Percentiles rank a stretch among this genome's conserved stretches.
Evolutionary conservation across 2,888 invertebrate species (phyloP).

Genomic region (Macrophya alboannulata): DNA sequence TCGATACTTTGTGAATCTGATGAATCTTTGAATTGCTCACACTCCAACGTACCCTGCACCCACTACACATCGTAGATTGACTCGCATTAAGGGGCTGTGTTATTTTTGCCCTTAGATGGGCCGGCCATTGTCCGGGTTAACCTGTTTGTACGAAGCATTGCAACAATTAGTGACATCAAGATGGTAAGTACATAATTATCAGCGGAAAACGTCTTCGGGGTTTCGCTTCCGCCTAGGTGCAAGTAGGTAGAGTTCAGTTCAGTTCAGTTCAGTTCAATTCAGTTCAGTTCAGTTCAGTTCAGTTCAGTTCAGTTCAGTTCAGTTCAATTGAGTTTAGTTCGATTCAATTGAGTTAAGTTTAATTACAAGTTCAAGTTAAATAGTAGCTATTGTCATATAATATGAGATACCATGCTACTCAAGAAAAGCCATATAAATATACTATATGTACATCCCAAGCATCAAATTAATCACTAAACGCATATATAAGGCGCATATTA

Average conservation of each 20-base stretch:
- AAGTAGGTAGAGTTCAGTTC: constrained; percentile 36
- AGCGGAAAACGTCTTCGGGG: constrained; percentile 47
- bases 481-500: neutral
- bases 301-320: neutral
- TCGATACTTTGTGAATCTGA: neutral
- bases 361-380: neutral
- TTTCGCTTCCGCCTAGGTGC: constrained; percentile 28
- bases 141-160: constrained; percentile 98
- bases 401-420: neutral
- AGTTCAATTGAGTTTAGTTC: neutral
- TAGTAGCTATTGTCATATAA: neutral
- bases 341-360: neutral
- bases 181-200: constrained; percentile 92
- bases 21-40: constrained; percentile 4
- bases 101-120: constrained; percentile 88
- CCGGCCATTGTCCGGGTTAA: constrained; percentile 98
- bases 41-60: neutral
- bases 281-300: neutral
- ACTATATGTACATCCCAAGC: constrained; percentile 41
- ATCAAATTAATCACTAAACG: neutral
- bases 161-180: constrained; percentile 99
- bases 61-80: constrained; percentile 23
- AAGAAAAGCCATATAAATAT: constrained; percentile 28
- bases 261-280: constrained; percentile 14
- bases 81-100: constrained; percentile 76